Evolutionary conservation across 2,888 invertebrate genomes (phyloP).

Genomic region (Eupithecia inturbata): DNA sequence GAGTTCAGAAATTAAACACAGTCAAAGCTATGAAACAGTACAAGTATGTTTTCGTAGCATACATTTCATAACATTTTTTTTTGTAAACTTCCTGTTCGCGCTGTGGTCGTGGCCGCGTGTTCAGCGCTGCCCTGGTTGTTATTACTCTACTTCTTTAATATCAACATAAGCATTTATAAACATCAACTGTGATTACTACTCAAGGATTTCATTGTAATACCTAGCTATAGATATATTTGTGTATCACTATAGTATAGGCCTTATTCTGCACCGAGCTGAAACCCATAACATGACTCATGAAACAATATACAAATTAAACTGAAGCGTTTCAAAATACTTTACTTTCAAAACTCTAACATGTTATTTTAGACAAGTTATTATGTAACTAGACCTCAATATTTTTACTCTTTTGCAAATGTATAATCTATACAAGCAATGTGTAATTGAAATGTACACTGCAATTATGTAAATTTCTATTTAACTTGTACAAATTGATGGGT

Average conservation of each 20-base stretch:
- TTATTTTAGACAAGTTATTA: conserved; percentile 3
- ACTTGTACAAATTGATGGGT: conserved; percentile 20
- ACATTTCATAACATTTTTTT: no score
- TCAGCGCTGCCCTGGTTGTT: neutral
- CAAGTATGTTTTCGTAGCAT: no score
- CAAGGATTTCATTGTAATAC: conserved; percentile 19
- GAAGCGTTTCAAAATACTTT: conserved; percentile 4
- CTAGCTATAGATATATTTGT: conserved; percentile 1
- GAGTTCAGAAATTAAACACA: neutral
- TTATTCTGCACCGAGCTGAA: conserved; percentile 12
- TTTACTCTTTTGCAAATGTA: neutral
- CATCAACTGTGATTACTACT: conserved; percentile 19
- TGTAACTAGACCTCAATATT: conserved; percentile 7
- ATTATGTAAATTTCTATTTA: conserved; percentile 16
- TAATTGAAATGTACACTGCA: conserved; percentile 4
- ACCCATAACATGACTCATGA: neutral
- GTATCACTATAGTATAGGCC: conserved; percentile 13
- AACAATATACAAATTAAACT: neutral
- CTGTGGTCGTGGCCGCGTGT: neutral
- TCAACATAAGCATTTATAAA: neutral
- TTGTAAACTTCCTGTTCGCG: neutral
- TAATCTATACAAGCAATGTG: neutral
- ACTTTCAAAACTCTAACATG: conserved; percentile 2
- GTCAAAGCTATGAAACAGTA: neutral
- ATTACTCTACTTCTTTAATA: conserved; percentile 4